Evolutionary conservation across 2,797 vertebrate genomes (phyloP).

Genomic region (Gila robusta): DNA sequence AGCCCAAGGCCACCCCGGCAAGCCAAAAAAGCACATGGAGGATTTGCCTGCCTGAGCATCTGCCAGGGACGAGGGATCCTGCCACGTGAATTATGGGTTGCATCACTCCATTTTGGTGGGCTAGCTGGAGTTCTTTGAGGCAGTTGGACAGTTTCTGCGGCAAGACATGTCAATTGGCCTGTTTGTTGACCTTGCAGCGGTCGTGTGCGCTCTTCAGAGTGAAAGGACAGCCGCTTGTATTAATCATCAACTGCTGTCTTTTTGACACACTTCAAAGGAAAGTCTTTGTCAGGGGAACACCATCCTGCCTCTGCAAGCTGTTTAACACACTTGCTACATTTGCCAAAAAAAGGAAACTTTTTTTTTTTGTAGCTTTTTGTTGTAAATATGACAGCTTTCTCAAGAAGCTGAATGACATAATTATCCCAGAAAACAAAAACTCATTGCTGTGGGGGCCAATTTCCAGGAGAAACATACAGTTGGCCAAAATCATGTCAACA

Average conservation of each 20-base stretch:
- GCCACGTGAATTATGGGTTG: conserved; percentile 50
- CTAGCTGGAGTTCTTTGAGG: conserved; percentile 30
- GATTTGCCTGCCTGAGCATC: conserved; percentile 70
- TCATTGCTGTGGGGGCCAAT: neutral
- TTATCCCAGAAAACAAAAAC: neutral
- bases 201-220: conserved; percentile 67
- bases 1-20: conserved; percentile 76
- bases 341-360: conserved; percentile 3
- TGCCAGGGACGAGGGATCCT: conserved; percentile 62
- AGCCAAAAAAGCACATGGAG: conserved; percentile 75
- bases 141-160: conserved; percentile 10
- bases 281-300: conserved; percentile 37
- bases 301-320: conserved; percentile 21
- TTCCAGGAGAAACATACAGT: neutral
- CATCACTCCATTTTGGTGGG: conserved; percentile 36
- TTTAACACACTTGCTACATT: conserved; percentile 14
- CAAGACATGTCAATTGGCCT: conserved; percentile 66
- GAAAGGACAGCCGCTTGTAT: conserved; percentile 72
- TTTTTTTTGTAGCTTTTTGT: conserved; percentile 31
- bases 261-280: conserved; percentile 47
- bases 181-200: conserved; percentile 74
- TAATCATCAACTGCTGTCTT: conserved; percentile 59
- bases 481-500: neutral
- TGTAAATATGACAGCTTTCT: neutral
- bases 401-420: conserved; percentile 2